Percentiles rank a stretch among this genome's conserved stretches.
These are phyloP conservation scores for Cerastis leucographa DNA, from an alignment of 2,888 invertebrate species.

Conservation along the genomic window DNA sequence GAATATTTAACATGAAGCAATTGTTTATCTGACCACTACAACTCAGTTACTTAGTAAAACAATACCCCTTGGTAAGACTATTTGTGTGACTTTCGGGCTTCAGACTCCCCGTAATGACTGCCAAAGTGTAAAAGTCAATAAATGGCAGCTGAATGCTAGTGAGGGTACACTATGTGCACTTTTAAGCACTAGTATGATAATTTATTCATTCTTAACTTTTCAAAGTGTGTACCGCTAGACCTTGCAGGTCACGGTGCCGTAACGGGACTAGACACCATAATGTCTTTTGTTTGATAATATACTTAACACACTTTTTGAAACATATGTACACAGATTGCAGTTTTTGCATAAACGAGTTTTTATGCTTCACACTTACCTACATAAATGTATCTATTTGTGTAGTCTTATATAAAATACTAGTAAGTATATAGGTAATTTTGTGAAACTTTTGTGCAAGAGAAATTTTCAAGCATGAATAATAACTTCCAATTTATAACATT, in stretches of 20 bases:
- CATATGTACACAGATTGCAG: constrained; percentile 5
- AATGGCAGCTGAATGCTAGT: neutral
- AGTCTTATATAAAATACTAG: neutral
- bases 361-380: constrained; percentile 11
- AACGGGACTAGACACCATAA: constrained; percentile 50
- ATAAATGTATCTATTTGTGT: neutral
- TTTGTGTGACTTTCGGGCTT: neutral
- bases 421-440: neutral
- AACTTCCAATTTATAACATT: constrained; percentile 3
- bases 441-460: neutral
- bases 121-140: neutral
- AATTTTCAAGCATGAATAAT: neutral
- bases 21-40: neutral
- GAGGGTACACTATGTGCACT: neutral
- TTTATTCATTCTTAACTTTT: constrained; percentile 21
- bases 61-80: neutral
- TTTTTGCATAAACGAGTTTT: constrained; percentile 15
- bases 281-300: constrained; percentile 44
- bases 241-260: constrained; percentile 28
- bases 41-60: neutral
- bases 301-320: constrained; percentile 20
- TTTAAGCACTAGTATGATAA: constrained; percentile 2
- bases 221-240: constrained; percentile 39
- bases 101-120: neutral
- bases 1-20: neutral